phyloP scores from a whole-genome alignment of 1,140 invertebrate species.

The Mactra quadrangularis region DNA sequence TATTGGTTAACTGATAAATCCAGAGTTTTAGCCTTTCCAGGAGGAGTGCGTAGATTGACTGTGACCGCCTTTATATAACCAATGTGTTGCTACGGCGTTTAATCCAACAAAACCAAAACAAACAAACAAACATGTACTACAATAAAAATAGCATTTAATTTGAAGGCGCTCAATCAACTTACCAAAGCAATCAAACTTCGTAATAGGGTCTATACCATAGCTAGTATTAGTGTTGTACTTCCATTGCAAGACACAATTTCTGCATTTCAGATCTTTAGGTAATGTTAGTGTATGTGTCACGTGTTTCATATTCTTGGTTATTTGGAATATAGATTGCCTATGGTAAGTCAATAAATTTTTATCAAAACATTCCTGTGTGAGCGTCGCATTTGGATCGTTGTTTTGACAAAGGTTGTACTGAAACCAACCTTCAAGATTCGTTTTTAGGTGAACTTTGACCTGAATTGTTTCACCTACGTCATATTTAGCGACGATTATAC shows the following conservation, averaged over 20 bases:
- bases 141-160: too few relatives aligned
- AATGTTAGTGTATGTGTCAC: slow-evolving; percentile 80
- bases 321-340: slow-evolving; percentile 59
- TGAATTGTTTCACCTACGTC: slow-evolving; percentile 73
- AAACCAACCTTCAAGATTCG: slow-evolving; percentile 67
- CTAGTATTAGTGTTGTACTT: too few relatives aligned
- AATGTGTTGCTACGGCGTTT: too few relatives aligned
- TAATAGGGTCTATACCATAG: slow-evolving; percentile 62
- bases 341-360: slow-evolving; percentile 84
- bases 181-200: slow-evolving; percentile 47
- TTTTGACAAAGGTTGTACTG: slow-evolving; percentile 68
- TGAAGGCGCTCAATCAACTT: too few relatives aligned
- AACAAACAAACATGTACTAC: too few relatives aligned
- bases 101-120: too few relatives aligned
- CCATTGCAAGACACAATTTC: slow-evolving; percentile 94
- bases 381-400: slow-evolving; percentile 77
- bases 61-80: too few relatives aligned
- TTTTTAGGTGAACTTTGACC: slow-evolving; percentile 64
- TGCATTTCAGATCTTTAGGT: slow-evolving; percentile 92
- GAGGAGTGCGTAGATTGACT: too few relatives aligned
- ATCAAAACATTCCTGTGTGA: slow-evolving; percentile 67
- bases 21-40: too few relatives aligned
- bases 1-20: too few relatives aligned
- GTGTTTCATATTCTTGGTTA: slow-evolving; percentile 15
- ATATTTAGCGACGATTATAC: slow-evolving; percentile 55